Evolutionary conservation across 1,140 invertebrate genomes (phyloP).

Genomic region (Tribolium castaneum): DNA sequence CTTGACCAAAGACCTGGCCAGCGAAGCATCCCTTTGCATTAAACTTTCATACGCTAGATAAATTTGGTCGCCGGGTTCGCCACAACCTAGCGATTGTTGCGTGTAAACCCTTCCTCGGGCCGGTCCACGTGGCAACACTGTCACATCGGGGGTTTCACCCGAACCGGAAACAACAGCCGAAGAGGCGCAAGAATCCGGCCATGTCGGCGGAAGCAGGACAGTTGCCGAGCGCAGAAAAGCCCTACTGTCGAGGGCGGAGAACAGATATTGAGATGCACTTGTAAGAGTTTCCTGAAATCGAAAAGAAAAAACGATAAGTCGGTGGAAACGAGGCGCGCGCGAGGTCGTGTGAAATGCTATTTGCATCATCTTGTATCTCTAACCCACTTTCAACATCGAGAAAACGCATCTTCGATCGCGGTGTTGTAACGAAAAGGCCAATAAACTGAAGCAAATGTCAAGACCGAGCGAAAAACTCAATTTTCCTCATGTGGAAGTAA

Average conservation of each 20-base stretch:
- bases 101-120: slow-evolving; percentile 69
- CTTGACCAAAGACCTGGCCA: slow-evolving; percentile 69
- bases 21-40: slow-evolving; percentile 57
- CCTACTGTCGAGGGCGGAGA: slow-evolving; percentile 67
- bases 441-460: too few relatives aligned
- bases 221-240: slow-evolving; percentile 67
- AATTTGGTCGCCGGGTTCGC: slow-evolving; percentile 70
- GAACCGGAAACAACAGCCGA: slow-evolving; percentile 60
- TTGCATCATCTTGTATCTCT: slow-evolving; percentile 14
- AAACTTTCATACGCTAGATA: slow-evolving; percentile 65
- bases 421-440: not conserved
- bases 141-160: slow-evolving; percentile 67
- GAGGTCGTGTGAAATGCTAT: slow-evolving; percentile 12
- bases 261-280: slow-evolving; percentile 66
- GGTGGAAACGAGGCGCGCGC: not conserved
- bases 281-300: slow-evolving; percentile 66
- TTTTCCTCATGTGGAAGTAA: too few relatives aligned
- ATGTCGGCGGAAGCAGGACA: slow-evolving; percentile 68
- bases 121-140: slow-evolving; percentile 66
- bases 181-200: slow-evolving; percentile 66
- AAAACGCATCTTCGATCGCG: not conserved
- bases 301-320: slow-evolving; percentile 28
- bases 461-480: too few relatives aligned
- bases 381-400: slow-evolving; percentile 13
- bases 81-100: slow-evolving; percentile 71